Evolutionary conservation across 2,797 vertebrate genomes (phyloP), one percentile per base, ranked within the genome.

Genomic region (Eurystomus glaucurus): DNA sequence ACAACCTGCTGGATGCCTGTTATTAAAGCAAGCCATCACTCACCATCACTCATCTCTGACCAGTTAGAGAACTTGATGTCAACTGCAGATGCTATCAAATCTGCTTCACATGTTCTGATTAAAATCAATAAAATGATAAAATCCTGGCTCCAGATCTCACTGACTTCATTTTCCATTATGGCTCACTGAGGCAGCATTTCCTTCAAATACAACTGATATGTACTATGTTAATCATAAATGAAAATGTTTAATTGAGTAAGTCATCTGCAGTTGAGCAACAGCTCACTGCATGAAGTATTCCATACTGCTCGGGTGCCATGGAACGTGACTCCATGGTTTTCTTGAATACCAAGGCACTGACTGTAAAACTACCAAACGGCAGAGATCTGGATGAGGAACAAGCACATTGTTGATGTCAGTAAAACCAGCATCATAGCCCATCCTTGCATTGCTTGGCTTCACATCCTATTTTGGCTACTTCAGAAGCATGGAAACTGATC

Each of bases 91-190:
- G 76, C 46, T 81, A 88, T 80, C 78, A 82, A 80, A 85, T 46
- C 43, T 78, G 46, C 54, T 82, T 90, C 72, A 86, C 54, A 69
- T 90, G 83, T 90, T 88, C 88, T 79, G 65, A 96, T 90, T 85
- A 79, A 93, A 93, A 76, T 62, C 58, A 90, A 69, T 46, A 46
- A 46, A 46, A 46, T 19, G 45, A 46, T 46, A 46, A 81, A 72
- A 90, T 28, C 65, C 66, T 96, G 94, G 93, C 76, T 90, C 65
- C 83, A 88, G 22, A 72, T 81, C 45, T 60, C 76, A 79, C 76
- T 94, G 88, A 96, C 87, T 94, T 91, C 28, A 93, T 97, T 89
- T 95, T 93, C 91, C 78, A 74, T 88, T 72, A 91, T n/a, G 88
- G 92, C 77, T 84, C 88, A 94, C 48, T 9, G 16, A 46, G 77